Evolutionary conservation across 2,888 invertebrate species (phyloP), one percentile per base, ranked within the genome.

Genomic region (Dicyrtomina minuta): DNA sequence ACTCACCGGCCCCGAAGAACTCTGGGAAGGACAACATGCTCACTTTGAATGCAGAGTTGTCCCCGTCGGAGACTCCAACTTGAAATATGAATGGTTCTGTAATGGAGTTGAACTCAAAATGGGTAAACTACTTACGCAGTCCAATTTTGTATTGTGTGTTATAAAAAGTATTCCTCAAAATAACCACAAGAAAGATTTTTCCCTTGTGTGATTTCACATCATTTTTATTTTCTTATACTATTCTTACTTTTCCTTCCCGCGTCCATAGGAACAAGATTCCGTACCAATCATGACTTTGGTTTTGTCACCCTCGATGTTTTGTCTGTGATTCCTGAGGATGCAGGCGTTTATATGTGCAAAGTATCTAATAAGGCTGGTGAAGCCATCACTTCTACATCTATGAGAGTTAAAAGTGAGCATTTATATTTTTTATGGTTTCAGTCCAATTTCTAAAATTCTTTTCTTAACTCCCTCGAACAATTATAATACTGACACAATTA

Each of bases 41-140:
- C 93, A 91, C 82, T 94, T 92, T 79, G 93, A 94, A 83, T 93
- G 93, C 61, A 87, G 93, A 60, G 93, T 94, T 26, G 92, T 93
- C 49, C 95, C 95, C 12, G 92, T 96, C 68, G 96, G 96, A 8
- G 98, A 98, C 27, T 22, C 55, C 26, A 13, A 89, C 77, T 85
- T 97, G 80, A 87, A 90, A 79, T 95, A 95, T 79, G 93, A 96
- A 84, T 97, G 97, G 97, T 96, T 90, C 83, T 90, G 94, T 75
- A 96, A 97, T 81, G 96, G 94, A 65, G 89, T 93, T 5, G 94
- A 94, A 83, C 86, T 97, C 59, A 91, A 93, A 84, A 89, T 93
- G 88, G 94, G 94, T 88, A 83, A 33, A 33, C 3, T 33, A n/a
- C n/a, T n/a, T 81, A 85, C 41, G 41, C 51, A 53, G 24, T 17